Evolutionary conservation across 2,113 vertebrate species (phyloP), one percentile per base, ranked within the genome.

Genomic region (Halichoerus grypus): DNA sequence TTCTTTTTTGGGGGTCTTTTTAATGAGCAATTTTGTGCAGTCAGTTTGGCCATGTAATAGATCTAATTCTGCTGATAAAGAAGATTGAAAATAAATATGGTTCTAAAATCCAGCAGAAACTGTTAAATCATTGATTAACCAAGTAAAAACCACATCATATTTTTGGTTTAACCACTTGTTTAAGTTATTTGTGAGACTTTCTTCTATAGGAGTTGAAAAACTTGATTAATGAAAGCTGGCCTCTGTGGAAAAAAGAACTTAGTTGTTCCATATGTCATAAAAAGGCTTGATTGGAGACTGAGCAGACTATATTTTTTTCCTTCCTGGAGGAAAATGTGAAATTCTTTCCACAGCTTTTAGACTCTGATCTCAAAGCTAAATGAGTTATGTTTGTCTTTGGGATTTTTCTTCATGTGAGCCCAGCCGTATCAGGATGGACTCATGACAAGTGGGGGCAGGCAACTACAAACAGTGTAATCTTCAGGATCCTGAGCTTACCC

Each of bases 341-440:
- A 74, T 59, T 94, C 82, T 94, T 95, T 77, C 86, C 84, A 79
- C 10, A 93, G 51, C 22, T 83, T 74, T 94, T 88, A 95, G 65
- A 72, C 39, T 94, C 71, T 92, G n/a, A 95, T 96, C 65, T 96
- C n/a, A 92, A 87, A 96, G n/a, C n/a, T 74, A 88, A 95, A 92
- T 94, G 72, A 95, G 88, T 79, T 96, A 42, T 67, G 96, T 96
- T 88, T 77, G 49, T 94, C 36, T 63, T 93, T 22, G 51, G 57
- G 10, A 80, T 81, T 96, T 93, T 96, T 92, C 31, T 92, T 16
- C 42, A 1, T 65, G 77, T 96, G 94, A 95, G 39, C 90, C 24
- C 57, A 82, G 3, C 24, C 24, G 1, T 33, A 5, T 46, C 21
- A 85, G 36, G 31, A 12, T 55, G 6, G 36, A 53, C 33, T 31